Evolutionary conservation across 2,113 vertebrate species (phyloP), one percentile per base, ranked within the genome.

Genomic region (Thamnophis sirtalis): DNA sequence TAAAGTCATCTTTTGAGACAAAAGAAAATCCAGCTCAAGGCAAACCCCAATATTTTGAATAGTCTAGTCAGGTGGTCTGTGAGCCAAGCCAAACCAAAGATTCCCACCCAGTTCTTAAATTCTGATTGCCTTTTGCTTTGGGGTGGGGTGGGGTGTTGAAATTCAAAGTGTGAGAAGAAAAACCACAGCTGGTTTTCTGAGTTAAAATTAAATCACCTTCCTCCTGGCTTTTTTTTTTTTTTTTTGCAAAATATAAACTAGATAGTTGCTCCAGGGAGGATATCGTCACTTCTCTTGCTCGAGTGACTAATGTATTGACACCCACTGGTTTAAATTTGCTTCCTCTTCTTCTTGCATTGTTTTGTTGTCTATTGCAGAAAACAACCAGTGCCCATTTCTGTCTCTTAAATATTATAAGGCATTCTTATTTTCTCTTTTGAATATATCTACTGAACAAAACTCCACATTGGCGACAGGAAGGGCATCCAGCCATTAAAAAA

Each of bases 291-390:
- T n/a, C 19, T 0, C 84, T 93, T 38, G 89, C 89, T 68, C 0
- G 56, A 94, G 90, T 89, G 95, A 96, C 88, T 90, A 89, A 84
- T 17, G 48, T 54, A 1, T 21, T 88, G 68, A 51, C n/a, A 28
- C 53, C 0, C 21, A 24, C 90, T 96, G 95, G 96, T 94, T 96
- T 96, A 93, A 58, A 93, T 33, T 93, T 89, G 54, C 95, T 96
- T 95, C 84, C 92, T n/a, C 93, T 28, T 95, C 95, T 94, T 96
- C 93, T 94, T 86, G 84, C 4, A 5, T 24, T 94, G 84, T 94
- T 92, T 93, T 33, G n/a, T 87, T 1, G 21, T 43, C 92, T 1
- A 55, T 89, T 94, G 90, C n/a, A 90, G 94, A 92, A 84, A 95
- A 95, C 93, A 93, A 92, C 91, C 96, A 95, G 1, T 84, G 54